A percentile compares a stretch with the other conserved stretches of the same genome.
Evolutionary conservation across 53 echinoderm and acorn worm genomes (phyloP).

Genomic region (Luidia sarsii): DNA sequence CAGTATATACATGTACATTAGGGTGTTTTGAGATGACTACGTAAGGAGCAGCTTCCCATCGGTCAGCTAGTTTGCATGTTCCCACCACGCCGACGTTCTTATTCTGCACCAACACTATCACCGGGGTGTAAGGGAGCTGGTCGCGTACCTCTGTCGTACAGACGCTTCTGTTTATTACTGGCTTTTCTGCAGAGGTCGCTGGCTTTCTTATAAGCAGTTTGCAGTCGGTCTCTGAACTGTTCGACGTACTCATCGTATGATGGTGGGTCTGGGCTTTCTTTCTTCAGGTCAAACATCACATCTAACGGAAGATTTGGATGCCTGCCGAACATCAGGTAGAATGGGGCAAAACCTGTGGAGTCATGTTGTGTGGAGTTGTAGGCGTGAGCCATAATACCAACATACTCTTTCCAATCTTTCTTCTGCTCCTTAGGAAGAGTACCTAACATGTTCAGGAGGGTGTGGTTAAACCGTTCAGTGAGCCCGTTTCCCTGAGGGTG

Average conservation of each 20-base stretch:
- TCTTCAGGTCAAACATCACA: slow-evolving; percentile 13
- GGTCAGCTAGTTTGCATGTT: slow-evolving; percentile 10
- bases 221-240: neutral
- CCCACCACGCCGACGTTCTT: slow-evolving; percentile 1
- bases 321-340: slow-evolving; percentile 46
- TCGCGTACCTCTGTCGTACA: neutral
- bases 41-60: slow-evolving; percentile 25
- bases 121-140: slow-evolving; percentile 2
- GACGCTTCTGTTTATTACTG: neutral
- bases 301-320: slow-evolving; percentile 28
- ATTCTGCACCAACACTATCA: slow-evolving; percentile 15
- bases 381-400: slow-evolving; percentile 18
- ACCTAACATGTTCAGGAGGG: slow-evolving; percentile 37
- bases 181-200: neutral
- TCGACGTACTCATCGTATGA: slow-evolving; percentile 15
- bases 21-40: slow-evolving; percentile 15
- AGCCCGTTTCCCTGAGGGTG: slow-evolving; percentile 39
- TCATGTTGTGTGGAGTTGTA: slow-evolving; percentile 33
- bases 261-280: neutral
- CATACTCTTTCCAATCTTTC: slow-evolving; percentile 24
- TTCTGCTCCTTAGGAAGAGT: slow-evolving; percentile 23
- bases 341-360: slow-evolving; percentile 22
- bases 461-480: slow-evolving; percentile 46
- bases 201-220: slow-evolving; percentile 3
- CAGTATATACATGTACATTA: slow-evolving; percentile 11